Conservation (phyloP, 2,888 invertebrate species). For the Sabatieria punctata region DNA sequence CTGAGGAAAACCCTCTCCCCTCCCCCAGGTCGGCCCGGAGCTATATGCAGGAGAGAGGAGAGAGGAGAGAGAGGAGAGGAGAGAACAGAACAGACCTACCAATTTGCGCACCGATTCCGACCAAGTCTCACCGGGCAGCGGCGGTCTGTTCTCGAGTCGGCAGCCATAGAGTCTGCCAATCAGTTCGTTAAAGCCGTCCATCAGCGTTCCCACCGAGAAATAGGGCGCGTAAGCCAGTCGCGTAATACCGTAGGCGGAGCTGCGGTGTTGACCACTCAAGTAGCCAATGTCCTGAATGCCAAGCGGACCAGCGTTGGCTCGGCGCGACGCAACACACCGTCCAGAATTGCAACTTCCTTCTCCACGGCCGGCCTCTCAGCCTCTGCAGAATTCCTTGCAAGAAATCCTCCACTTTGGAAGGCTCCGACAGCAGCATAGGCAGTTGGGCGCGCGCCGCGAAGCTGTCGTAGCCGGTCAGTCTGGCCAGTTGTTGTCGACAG, state of each 20-base stretch:
- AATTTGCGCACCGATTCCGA: constrained; percentile 71
- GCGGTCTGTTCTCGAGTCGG: constrained; percentile 51
- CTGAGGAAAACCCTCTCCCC: no score
- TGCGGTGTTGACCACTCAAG: constrained; percentile 7
- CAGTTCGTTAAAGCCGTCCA: constrained; percentile 87
- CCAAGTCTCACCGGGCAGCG: constrained; percentile 68
- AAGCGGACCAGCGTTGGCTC: constrained; percentile 11
- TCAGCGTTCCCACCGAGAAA: constrained; percentile 58
- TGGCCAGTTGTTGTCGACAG: constrained; percentile 59
- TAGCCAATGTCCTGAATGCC: constrained; percentile 18
- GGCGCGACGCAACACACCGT: constrained; percentile 15
- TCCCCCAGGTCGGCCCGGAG: no score
- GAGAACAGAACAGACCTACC: no score
- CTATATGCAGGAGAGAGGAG: no score
- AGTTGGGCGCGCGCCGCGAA: constrained; percentile 74
- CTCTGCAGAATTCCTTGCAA: constrained; percentile 18
- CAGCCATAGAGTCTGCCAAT: constrained; percentile 67
- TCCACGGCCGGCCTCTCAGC: constrained; percentile 17
- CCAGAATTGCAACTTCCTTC: constrained; percentile 18
- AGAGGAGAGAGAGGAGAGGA: no score
- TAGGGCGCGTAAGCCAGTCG: not conserved
- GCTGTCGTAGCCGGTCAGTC: constrained; percentile 68
- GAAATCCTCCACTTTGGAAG: constrained; percentile 21
- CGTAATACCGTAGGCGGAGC: not conserved
- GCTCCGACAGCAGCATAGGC: constrained; percentile 49